Base-by-base conservation (phyloP, 2,113 vertebrate species). In the Embiotoca jacksoni region DNA sequence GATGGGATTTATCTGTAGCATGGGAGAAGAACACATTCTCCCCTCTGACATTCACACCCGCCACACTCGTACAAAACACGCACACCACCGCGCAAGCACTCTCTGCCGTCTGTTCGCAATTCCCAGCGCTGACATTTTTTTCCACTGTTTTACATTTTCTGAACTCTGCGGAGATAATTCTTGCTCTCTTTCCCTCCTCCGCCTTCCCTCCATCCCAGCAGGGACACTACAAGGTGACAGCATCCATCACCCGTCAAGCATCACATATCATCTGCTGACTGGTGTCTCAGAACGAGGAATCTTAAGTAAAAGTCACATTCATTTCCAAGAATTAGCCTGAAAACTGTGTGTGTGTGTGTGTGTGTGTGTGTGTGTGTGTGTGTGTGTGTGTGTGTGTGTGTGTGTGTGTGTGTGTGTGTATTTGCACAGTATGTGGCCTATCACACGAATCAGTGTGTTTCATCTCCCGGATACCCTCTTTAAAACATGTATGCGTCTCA, bases 21-120 rank as follows among this genome's bases (percentile, higher is more conserved):
- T 57, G 82, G 70, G 82, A 83, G 78, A 56, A 77, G 56, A 89
- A 83, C 75, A 64, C 81, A 23, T 70, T 85, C 77, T 64, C 81
- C 85, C 87, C 82, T 88, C 80, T 87, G 85, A 90, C 89, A 83
- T 86, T 92, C 84, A 88, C 84, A 91, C 85, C 79, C 82, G 47
- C 58, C 78, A 75, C 80, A 66, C 69, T 80, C 36, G 1, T 58
- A 76, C 70, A 83, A 80, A 85, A 83, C 56, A 83, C 10, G 71
- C 79, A 78, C 85, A 37, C 31, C 83, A 32, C 78, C 65, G 70
- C 36, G 70, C 69, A 55, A 54, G 35, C 49, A 36, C 72, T 59
- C 82, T 85, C 70, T 16, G 76, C 90, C 86, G 87, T 93, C 92
- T 93, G 92, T 86, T 94, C 80, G 50, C 78, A 89, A 90, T 91